Conservation (phyloP, 1,140 invertebrate genomes). For the Phymastichus coffea region DNA sequence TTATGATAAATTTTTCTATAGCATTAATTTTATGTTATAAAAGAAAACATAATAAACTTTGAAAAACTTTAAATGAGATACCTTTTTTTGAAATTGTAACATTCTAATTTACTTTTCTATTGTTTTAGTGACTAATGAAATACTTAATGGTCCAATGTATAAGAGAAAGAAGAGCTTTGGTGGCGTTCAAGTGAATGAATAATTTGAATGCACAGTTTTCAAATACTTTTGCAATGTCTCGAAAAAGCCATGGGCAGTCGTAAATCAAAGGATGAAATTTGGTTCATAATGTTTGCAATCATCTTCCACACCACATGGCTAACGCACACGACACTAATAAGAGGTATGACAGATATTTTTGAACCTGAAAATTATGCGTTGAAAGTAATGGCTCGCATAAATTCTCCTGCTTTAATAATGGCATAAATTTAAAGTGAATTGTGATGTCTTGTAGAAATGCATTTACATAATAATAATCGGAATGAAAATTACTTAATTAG, state of each 20-base stretch:
- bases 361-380: conserved; percentile 6
- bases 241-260: conserved; percentile 68
- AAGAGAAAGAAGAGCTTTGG: too few relatives aligned
- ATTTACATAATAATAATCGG: conserved; percentile 18
- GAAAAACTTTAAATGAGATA: not conserved
- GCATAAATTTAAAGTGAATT: conserved; percentile 13
- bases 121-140: conserved; percentile 65
- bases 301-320: conserved; percentile 67
- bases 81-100: conserved; percentile 32
- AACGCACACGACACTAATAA: conserved; percentile 35
- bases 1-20: conserved; percentile 12
- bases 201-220: conserved; percentile 66
- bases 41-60: too few relatives aligned
- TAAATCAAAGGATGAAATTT: conserved; percentile 68
- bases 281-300: conserved; percentile 71
- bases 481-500: conserved; percentile 5
- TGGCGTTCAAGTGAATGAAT: conserved; percentile 5
- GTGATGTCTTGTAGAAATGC: conserved; percentile 14
- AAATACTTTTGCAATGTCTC: conserved; percentile 70
- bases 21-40: too few relatives aligned
- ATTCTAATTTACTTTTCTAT: conserved; percentile 19
- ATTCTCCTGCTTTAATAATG: conserved; percentile 21
- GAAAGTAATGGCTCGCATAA: conserved; percentile 23
- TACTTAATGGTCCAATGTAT: conserved; percentile 57
- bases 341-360: conserved; percentile 20